Conservation (phyloP, 2,888 invertebrate genomes). For the Proisotoma minuta region DNA sequence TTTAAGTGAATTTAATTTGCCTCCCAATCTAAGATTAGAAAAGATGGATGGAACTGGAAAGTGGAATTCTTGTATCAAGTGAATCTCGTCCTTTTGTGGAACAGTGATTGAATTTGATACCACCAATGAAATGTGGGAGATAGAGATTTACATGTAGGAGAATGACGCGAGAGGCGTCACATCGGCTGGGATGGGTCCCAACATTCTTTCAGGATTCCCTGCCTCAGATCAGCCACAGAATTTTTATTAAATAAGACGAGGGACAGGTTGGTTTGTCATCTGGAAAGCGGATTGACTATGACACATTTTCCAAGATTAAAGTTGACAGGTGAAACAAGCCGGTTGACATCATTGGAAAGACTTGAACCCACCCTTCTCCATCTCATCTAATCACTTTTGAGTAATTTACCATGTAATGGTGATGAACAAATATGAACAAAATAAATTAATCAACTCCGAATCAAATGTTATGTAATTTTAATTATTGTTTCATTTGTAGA, state of each 20-base stretch:
- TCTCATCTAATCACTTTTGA: too few relatives aligned
- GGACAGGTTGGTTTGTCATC: conserved; percentile 44
- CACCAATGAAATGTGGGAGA: not conserved
- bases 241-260: conserved; percentile 8
- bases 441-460: too few relatives aligned
- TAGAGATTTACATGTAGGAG: conserved; percentile 11
- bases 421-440: too few relatives aligned
- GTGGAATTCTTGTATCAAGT: not conserved
- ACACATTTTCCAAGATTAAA: conserved; percentile 30
- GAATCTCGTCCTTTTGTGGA: not conserved
- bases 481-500: too few relatives aligned
- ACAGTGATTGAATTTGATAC: conserved; percentile 7
- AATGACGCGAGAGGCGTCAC: conserved; percentile 33
- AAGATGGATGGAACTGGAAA: not conserved
- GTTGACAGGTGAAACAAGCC: conserved; percentile 45
- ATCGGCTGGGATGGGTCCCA: conserved; percentile 35
- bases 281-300: conserved; percentile 37
- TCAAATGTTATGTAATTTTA: too few relatives aligned
- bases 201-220: conserved; percentile 35
- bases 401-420: not conserved
- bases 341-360: conserved; percentile 40
- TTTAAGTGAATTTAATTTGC: conserved; percentile 3
- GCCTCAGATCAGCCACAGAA: conserved; percentile 14
- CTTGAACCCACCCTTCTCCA: not conserved
- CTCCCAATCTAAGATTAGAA: not conserved